phyloP scores from a whole-genome alignment of 92 coral and sea anemone species.

The Ricordea florida region DNA sequence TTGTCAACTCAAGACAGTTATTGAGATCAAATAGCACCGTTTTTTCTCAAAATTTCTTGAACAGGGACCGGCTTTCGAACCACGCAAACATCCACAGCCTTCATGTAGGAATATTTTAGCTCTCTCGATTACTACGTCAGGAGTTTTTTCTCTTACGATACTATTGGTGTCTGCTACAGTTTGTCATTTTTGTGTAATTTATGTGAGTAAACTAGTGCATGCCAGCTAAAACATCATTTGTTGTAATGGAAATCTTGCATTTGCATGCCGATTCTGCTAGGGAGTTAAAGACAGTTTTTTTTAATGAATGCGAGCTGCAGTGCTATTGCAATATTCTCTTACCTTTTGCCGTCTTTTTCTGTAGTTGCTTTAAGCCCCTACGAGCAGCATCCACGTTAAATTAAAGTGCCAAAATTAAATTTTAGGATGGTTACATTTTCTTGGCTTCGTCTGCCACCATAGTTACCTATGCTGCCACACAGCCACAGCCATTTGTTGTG shows the following conservation, averaged over 20 bases:
- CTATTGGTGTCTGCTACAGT: no score
- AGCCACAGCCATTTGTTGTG: no score
- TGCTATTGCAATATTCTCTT: no score
- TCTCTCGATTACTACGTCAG: background rate
- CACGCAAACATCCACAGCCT: no score
- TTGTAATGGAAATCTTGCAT: background rate
- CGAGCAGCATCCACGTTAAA: no score
- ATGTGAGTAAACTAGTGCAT: background rate
- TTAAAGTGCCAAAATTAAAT: no score
- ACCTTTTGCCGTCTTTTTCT: no score
- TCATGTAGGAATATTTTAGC: constrained; percentile 5
- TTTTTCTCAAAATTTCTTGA: constrained; percentile 12
- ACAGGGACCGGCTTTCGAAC: constrained; percentile 14
- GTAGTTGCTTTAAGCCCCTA: no score
- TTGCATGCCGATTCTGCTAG: background rate
- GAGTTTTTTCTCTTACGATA: background rate
- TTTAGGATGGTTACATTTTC: no score
- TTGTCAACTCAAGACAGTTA: constrained; percentile 8
- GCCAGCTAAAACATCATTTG: background rate
- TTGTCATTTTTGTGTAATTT: background rate
- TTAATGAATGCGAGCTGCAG: no score
- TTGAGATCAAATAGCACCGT: background rate
- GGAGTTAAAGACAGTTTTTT: background rate
- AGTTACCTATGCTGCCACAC: no score
- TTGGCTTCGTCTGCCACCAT: no score